Percentiles rank a stretch among this genome's conserved stretches.
These are phyloP conservation scores for Clitarchus hookeri DNA, from an alignment of 2,888 invertebrate genomes.

Conservation along the genomic window DNA sequence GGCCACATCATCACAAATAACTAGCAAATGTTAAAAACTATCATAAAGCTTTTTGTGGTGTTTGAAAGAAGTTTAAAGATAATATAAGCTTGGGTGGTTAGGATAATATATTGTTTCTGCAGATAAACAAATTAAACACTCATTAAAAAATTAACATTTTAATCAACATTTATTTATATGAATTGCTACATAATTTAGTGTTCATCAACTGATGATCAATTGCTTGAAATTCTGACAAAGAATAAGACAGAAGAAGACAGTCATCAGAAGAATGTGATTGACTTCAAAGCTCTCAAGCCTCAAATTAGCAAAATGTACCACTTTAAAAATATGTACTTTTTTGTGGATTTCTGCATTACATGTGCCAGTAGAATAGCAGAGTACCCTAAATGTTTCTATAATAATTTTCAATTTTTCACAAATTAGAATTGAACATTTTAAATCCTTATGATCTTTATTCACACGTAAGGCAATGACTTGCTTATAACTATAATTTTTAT, in stretches of 20 bases:
- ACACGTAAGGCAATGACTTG: neutral
- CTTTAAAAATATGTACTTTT: neutral
- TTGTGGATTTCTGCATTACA: neutral
- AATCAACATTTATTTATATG: neutral
- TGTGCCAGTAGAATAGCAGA: neutral
- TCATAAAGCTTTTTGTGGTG: too few relatives aligned
- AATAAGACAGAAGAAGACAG: neutral
- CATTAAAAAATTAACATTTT: neutral
- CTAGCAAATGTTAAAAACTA: too few relatives aligned
- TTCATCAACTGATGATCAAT: neutral
- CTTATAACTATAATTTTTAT: neutral
- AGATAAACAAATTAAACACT: neutral
- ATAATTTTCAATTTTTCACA: neutral
- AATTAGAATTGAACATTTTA: neutral
- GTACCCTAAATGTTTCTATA: neutral
- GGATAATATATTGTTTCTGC: neutral
- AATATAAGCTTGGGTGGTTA: neutral
- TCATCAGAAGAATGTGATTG: neutral
- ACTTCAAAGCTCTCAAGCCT: neutral
- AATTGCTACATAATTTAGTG: neutral
- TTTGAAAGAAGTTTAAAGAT: too few relatives aligned
- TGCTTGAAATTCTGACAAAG: neutral
- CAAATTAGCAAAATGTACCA: neutral
- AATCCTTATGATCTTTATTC: neutral
- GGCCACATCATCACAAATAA: neutral